phyloP scores from a whole-genome alignment of 2,113 vertebrate species.

The Elephas maximus region DNA sequence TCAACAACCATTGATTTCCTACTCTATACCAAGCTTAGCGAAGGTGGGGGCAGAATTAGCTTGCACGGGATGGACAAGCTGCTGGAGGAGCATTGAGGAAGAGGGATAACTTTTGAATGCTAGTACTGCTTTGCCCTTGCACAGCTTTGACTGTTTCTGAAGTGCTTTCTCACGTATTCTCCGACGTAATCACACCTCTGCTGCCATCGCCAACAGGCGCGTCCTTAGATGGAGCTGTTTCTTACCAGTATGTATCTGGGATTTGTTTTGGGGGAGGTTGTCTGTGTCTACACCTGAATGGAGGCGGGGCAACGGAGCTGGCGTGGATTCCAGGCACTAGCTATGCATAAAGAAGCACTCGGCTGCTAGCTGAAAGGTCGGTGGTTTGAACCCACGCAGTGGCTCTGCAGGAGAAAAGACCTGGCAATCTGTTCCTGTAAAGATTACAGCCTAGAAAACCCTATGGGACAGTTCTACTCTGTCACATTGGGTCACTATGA shows the following conservation, averaged over 20 bases:
- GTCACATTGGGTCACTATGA: background rate
- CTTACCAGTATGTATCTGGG: background rate
- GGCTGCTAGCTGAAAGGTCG: background rate
- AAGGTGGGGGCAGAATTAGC: background rate
- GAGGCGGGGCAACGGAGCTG: background rate
- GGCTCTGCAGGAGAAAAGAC: background rate
- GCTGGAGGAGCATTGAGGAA: background rate
- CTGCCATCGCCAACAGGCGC: background rate
- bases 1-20: background rate
- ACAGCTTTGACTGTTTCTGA: background rate
- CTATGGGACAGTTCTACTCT: background rate
- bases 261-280: background rate
- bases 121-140: fast-evolving
- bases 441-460: background rate
- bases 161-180: background rate
- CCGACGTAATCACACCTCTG: background rate
- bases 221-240: background rate
- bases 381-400: background rate
- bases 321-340: background rate
- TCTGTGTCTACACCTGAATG: fast-evolving
- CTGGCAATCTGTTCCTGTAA: background rate
- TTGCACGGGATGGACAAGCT: fast-evolving
- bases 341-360: background rate
- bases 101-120: fast-evolving
- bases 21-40: background rate